These are phyloP conservation scores for Penaeus monodon DNA, from an alignment of 2,888 invertebrate genomes.

Conservation along the genomic window DNA sequence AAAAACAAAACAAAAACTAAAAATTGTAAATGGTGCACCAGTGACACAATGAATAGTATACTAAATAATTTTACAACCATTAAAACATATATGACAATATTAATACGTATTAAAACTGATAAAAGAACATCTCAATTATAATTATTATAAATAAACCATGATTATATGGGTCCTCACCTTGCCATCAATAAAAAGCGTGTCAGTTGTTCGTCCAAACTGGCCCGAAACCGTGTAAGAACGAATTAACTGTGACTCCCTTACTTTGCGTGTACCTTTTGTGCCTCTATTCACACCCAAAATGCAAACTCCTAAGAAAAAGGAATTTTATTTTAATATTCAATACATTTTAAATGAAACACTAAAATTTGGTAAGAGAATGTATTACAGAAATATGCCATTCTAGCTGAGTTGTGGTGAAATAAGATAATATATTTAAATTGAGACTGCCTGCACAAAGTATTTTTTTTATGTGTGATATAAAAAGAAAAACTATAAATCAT, in stretches of 20 bases:
- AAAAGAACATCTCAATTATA: neutral
- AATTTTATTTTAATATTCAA: conserved; percentile 19
- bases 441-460: too few species aligned
- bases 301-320: conserved; percentile 69
- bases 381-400: conserved; percentile 5
- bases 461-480: neutral
- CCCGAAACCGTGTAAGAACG: conserved; percentile 83
- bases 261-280: conserved; percentile 73
- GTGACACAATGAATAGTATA: too few species aligned
- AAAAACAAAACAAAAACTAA: too few species aligned
- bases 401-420: neutral
- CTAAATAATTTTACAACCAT: too few species aligned
- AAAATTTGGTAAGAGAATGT: conserved; percentile 66
- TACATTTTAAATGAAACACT: conserved; percentile 4
- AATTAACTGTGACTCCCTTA: conserved; percentile 77
- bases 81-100: too few species aligned
- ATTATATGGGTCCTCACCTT: conserved; percentile 68
- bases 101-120: neutral
- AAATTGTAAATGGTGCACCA: too few species aligned
- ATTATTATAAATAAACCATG: neutral
- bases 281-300: conserved; percentile 83
- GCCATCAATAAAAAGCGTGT: conserved; percentile 80
- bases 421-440: neutral
- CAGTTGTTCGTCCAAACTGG: conserved; percentile 81
- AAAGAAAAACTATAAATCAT: neutral